Conservation (phyloP, 2,888 invertebrate genomes). For the Apantesis nais region DNA sequence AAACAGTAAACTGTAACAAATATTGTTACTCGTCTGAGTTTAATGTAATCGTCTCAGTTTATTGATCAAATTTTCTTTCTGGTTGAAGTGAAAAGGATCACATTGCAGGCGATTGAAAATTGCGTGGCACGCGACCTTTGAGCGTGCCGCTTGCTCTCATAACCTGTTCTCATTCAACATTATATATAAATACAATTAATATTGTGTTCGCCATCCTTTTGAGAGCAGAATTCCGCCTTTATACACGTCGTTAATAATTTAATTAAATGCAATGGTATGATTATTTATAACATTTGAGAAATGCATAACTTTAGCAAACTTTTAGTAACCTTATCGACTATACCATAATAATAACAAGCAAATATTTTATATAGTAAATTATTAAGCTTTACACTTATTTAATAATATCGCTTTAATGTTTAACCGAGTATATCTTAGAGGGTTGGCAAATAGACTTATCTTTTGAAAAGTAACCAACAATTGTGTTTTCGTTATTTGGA, state of each 20-base stretch:
- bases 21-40: neutral
- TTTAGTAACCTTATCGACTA: no score
- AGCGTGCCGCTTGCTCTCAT: neutral
- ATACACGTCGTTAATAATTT: neutral
- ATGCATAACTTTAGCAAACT: no score
- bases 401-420: no score
- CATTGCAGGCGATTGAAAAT: neutral
- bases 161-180: neutral
- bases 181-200: neutral
- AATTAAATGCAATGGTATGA: neutral
- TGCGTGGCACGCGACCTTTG: neutral
- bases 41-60: neutral
- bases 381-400: no score
- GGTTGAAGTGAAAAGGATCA: neutral
- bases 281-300: neutral
- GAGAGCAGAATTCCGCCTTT: neutral
- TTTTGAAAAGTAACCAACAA: neutral
- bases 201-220: neutral
- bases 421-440: no score
- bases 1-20: neutral
- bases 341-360: no score
- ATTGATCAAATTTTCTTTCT: conserved; percentile 4
- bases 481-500: neutral
- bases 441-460: neutral
- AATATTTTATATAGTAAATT: no score